Evolutionary conservation across 2,113 vertebrate genomes (phyloP), one percentile per base, ranked within the genome.

Genomic region (Oncorhynchus tshawytscha): DNA sequence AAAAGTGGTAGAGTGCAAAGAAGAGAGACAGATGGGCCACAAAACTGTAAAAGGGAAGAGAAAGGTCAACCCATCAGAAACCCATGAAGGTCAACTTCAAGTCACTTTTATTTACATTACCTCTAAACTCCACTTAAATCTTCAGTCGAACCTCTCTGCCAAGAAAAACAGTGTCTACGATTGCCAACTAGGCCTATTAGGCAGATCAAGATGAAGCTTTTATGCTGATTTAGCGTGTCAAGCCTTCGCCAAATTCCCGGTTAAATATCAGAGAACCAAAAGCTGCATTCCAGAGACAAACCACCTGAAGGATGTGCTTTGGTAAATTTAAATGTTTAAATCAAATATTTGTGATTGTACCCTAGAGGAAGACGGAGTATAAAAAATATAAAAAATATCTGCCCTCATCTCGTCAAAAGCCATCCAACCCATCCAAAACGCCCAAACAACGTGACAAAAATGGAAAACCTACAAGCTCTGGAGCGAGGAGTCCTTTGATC

Each of bases 291-390:
- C 86, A 87, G 78, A 80, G 71, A 79, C 75, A 71, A 84, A 89
- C 64, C 88, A 90, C 91, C 89, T 88, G 84, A 82, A 81, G 90
- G 88, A 78, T 78, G 78, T 76, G 85, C 85, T 91, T 87, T 83
- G 78, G 77, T 84, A 91, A 88, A 88, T 88, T 24, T 24, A 24
- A 81, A 86, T 81, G 72, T 89, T 91, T 87, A 89, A 91, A 91
- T 85, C 76, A 77, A 87, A 84, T 72, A 75, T 78, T 77, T 84
- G 34, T 80, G 81, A 91, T 89, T 79, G 71, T 82, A 83, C 85
- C 87, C 75, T 78, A 66, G 67, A 84, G 89, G 87, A 54, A 76
- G 34, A 85, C 29, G 8, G 75, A 31, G 31, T 54, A 54, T 54
- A 54, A 54, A 16, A 18, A 27, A 67, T 1, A 25, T 25, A 25